phyloP scores from a whole-genome alignment of 2,888 invertebrate genomes.

The Ganaspis brasiliensis region DNA sequence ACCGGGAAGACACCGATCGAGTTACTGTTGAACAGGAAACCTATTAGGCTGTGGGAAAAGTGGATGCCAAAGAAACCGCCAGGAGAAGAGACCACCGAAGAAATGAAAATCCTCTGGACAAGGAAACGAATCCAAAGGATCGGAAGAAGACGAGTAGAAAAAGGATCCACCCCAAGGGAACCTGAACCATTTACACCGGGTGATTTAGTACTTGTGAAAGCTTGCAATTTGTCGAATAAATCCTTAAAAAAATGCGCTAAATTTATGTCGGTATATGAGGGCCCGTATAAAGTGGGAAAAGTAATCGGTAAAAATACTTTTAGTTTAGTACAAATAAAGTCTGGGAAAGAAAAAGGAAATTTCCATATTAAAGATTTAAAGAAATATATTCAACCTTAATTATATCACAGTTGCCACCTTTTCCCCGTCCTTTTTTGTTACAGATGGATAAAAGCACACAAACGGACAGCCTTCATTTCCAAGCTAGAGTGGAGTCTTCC shows the following conservation, averaged over 20 bases:
- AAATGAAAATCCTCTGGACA: neutral
- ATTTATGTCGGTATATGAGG: constrained; percentile 51
- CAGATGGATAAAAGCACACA: too few relatives aligned
- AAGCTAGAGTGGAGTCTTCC: too few relatives aligned
- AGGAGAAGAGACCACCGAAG: too few relatives aligned
- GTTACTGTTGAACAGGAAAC: neutral
- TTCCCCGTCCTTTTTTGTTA: too few relatives aligned
- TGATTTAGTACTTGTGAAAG: constrained; percentile 46
- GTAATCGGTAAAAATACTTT: too few relatives aligned
- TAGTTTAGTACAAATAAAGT: too few relatives aligned
- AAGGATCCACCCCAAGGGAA: neutral
- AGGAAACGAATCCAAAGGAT: neutral
- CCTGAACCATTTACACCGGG: neutral
- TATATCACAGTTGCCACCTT: too few relatives aligned
- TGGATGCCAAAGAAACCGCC: neutral
- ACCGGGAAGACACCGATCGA: neutral
- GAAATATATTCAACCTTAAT: too few relatives aligned
- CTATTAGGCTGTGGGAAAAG: too few relatives aligned
- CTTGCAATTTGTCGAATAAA: constrained; percentile 43
- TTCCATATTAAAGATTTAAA: too few relatives aligned
- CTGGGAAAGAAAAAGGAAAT: too few relatives aligned
- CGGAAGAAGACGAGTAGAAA: neutral
- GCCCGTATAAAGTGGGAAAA: constrained; percentile 44
- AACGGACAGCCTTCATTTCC: too few relatives aligned
- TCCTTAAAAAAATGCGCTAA: constrained; percentile 41